These are phyloP conservation scores for Enteromius anoplus DNA, from an alignment of 2,797 vertebrate species.

Conservation along the genomic window DNA sequence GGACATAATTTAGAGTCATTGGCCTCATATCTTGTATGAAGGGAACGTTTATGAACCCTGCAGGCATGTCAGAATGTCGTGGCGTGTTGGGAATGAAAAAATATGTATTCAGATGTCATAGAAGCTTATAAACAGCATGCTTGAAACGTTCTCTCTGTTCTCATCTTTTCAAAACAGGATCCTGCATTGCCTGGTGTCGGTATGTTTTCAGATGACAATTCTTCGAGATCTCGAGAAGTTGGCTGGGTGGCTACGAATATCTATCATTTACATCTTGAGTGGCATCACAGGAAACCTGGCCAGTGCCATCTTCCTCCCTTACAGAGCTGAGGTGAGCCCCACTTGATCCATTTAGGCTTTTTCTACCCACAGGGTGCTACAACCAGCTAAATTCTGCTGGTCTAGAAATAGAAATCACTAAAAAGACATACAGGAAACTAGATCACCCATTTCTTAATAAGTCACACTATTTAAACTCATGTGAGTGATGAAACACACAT, in stretches of 20 bases:
- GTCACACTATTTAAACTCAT: background rate
- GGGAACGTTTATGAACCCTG: background rate
- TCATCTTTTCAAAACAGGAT: conserved; percentile 78
- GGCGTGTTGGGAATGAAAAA: conserved; percentile 15
- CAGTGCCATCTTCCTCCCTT: conserved; percentile 90
- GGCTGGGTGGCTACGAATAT: conserved; percentile 97
- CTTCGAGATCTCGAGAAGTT: conserved; percentile 95
- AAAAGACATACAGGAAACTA: background rate
- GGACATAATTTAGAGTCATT: background rate
- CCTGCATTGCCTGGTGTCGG: conserved; percentile 95
- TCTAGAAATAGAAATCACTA: background rate
- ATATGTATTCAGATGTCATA: background rate
- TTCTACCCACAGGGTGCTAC: background rate
- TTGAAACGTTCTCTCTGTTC: conserved; percentile 27
- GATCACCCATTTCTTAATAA: background rate
- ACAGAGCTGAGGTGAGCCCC: conserved; percentile 78
- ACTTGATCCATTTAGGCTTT: background rate
- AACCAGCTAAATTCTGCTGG: background rate
- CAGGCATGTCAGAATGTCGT: conserved; percentile 6
- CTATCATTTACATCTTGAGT: conserved; percentile 97
- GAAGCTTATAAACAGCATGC: conserved; percentile 5
- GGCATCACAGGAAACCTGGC: conserved; percentile 96
- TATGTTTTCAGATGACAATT: conserved; percentile 99
- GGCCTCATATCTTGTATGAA: background rate
- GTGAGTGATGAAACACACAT: background rate